phyloP scores from a whole-genome alignment of 2,888 invertebrate species.

The Drosophila anomalata region DNA sequence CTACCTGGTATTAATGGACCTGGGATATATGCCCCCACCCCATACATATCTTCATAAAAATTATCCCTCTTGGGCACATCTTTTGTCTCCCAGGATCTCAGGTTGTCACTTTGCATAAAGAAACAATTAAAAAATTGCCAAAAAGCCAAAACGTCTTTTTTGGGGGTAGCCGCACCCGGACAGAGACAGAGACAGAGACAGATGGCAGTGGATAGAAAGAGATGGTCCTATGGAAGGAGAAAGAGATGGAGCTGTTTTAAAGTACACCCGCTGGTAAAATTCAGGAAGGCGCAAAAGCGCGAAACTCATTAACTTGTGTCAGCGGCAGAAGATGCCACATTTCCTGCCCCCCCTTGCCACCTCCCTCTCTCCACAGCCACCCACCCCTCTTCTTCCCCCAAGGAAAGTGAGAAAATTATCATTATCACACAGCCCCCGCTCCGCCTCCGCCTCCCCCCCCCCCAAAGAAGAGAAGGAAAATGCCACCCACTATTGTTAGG shows the following conservation, averaged over 20 bases:
- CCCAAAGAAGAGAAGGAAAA: slow-evolving; percentile 63
- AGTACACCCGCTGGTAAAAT: slow-evolving; percentile 78
- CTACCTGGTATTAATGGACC: background rate
- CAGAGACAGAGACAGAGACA: slow-evolving; percentile 51
- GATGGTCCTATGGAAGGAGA: slow-evolving; percentile 1
- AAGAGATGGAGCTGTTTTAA: slow-evolving; percentile 34
- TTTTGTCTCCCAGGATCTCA: slow-evolving; percentile 46
- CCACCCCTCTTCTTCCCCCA: background rate
- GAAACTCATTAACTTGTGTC: slow-evolving; percentile 79
- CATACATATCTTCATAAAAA: background rate
- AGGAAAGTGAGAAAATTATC: slow-evolving; percentile 81
- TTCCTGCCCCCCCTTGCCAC: background rate
- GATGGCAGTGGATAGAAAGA: slow-evolving; percentile 10
- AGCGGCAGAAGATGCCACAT: slow-evolving; percentile 52
- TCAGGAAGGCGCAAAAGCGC: slow-evolving; percentile 66
- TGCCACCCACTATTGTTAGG: slow-evolving; percentile 71
- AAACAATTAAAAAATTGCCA: slow-evolving; percentile 81
- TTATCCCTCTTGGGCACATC: background rate
- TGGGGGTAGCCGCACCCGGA: slow-evolving; percentile 80
- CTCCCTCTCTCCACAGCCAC: background rate
- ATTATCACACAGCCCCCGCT: slow-evolving; percentile 65
- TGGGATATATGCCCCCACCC: slow-evolving; percentile 36
- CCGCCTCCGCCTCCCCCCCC: slow-evolving; percentile 24
- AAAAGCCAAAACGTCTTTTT: slow-evolving; percentile 69
- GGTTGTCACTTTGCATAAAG: slow-evolving; percentile 81